Base-by-base conservation (phyloP, 2,888 invertebrate genomes). In the Brachyptera putata region DNA sequence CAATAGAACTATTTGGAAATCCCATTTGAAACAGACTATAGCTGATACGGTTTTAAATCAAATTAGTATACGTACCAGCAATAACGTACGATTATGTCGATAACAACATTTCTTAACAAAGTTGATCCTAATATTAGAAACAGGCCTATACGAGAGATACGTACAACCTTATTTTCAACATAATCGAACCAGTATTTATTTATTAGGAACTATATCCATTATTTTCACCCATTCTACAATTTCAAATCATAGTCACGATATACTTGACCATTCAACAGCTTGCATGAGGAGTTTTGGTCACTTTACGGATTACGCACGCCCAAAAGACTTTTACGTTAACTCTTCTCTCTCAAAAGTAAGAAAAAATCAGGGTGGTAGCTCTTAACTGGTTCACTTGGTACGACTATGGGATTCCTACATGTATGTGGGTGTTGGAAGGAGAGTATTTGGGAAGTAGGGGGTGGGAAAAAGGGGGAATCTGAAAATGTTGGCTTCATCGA, bases 401-500 rank as follows among this genome's bases (percentile, higher is more conserved):
- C 56, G 9, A 36, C n/a, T 36, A 22, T n/a, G 14, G n/a, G 30
- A 26, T 49, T 30, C 22, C 49, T 49, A 57, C 49, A 43, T 49
- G 56, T 46, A 46, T 53, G 41, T 16, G 3, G 26, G 43, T 18
- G 37, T 18, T 46, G 55, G 26, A 26, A 37, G 48, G 26, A 18
- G 21, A 36, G 50, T 30, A 13, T 25, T 34, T 14, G 49, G 37
- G 30, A 21, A 14, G 37, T n/a, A 24, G n/a, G 36, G 26, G 22
- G 24, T 24, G 34, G 48, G 26, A 9, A 53, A 22, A 22, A 36
- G 30, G 22, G 50, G 36, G 41, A 49, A 46, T 36, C 37, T 57
- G 58, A 56, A 62, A 60, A 66, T 69, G 73, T 72, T 71, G 73
- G 75, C 74, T 74, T 74, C 74, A 74, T 73, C 72, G 72, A 70